Conservation (phyloP, 2,113 vertebrate species). For the Brachypteracias leptosomus region DNA sequence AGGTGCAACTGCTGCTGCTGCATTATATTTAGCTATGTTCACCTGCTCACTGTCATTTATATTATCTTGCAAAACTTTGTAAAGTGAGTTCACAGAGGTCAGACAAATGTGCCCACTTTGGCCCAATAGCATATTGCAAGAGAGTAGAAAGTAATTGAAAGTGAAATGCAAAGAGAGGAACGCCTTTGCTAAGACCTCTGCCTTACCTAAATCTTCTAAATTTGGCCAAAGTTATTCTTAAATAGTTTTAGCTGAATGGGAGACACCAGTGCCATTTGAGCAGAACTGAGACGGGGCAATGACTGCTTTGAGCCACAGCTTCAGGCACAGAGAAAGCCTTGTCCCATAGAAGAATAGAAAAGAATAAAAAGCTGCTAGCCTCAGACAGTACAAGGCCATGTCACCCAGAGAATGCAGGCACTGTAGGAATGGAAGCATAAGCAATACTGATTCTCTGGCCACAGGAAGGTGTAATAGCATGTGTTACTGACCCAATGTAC, state of each 20-base stretch:
- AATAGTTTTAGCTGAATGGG: neutral
- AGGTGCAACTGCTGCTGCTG: neutral
- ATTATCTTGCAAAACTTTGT: neutral
- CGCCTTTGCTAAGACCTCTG: neutral
- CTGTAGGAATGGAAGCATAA: neutral
- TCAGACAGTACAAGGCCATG: neutral
- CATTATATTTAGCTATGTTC: neutral
- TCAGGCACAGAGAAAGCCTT: neutral
- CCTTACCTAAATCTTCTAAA: neutral
- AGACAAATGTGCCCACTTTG: neutral
- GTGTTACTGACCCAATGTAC: neutral
- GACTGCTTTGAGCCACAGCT: neutral
- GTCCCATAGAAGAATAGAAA: neutral
- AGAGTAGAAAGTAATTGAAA: neutral
- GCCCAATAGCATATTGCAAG: neutral
- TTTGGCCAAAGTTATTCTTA: neutral
- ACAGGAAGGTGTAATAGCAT: neutral
- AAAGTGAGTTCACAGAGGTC: neutral
- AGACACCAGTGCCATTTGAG: neutral
- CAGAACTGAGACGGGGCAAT: neutral
- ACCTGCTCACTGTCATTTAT: neutral
- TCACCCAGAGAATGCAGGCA: too few relatives aligned
- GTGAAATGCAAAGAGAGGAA: neutral
- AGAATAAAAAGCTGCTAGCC: neutral
- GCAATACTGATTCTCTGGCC: neutral